Conservation (phyloP, 2,888 invertebrate genomes). For the Neocrepidodera transversa region DNA sequence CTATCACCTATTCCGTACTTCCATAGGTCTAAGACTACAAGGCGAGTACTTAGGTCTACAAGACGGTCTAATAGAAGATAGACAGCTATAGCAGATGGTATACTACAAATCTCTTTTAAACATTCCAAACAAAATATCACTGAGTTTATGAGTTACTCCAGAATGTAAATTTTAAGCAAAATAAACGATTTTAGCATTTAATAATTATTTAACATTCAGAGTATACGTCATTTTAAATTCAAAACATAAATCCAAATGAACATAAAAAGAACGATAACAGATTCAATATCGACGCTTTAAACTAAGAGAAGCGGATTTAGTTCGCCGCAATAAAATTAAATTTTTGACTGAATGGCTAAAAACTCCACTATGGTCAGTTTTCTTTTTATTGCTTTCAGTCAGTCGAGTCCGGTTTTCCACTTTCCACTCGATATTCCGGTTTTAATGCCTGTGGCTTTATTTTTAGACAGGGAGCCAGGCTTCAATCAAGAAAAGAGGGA, state of each 20-base stretch:
- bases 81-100: slow-evolving; percentile 93
- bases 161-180: no score
- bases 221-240: no score
- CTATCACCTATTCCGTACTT: slow-evolving; percentile 83
- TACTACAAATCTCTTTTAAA: no score
- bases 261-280: slow-evolving; percentile 6
- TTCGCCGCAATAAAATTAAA: slow-evolving; percentile 1
- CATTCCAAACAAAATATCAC: no score
- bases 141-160: no score
- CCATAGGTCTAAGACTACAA: slow-evolving; percentile 76
- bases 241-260: no score
- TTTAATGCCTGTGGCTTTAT: background rate
- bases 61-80: slow-evolving; percentile 79
- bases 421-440: background rate
- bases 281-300: background rate
- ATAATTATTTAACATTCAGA: no score
- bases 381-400: slow-evolving; percentile 1
- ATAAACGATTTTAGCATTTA: no score
- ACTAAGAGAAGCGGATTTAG: background rate
- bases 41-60: slow-evolving; percentile 74
- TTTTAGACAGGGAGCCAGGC: background rate
- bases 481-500: no score
- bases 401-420: no score
- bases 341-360: background rate
- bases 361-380: slow-evolving; percentile 2